Evolutionary conservation across 2,888 invertebrate genomes (phyloP).

Genomic region (Agrilus mali): DNA sequence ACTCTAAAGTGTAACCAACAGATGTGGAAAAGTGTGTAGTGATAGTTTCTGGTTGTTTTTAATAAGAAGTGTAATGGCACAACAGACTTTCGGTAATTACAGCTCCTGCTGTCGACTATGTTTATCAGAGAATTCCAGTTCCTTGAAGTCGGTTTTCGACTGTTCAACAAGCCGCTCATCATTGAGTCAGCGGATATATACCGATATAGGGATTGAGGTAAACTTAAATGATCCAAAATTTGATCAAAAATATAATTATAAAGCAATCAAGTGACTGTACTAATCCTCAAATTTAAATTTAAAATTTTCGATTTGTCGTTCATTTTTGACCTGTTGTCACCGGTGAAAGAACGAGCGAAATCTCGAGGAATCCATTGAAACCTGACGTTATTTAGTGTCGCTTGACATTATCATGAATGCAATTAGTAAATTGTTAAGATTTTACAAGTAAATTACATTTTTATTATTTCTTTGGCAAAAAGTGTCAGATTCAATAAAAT

Average conservation of each 20-base stretch:
- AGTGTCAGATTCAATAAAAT: no score
- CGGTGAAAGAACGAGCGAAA: no score
- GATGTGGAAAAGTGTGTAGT: no score
- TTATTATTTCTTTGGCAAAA: no score
- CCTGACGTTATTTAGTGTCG: constrained; percentile 6
- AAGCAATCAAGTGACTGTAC: no score
- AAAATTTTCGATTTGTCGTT: not conserved
- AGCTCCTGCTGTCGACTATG: constrained; percentile 32
- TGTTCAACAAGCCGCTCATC: constrained; percentile 25
- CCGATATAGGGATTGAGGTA: constrained; percentile 55
- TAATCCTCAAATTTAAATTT: not conserved
- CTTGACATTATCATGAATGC: not conserved
- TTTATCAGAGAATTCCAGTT: constrained; percentile 26
- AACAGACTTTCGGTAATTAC: constrained; percentile 19
- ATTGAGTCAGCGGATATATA: constrained; percentile 50
- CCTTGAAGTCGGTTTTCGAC: constrained; percentile 27
- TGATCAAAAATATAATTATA: not conserved
- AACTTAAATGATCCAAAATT: constrained; percentile 16
- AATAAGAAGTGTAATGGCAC: constrained; percentile 9
- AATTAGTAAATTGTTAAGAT: no score
- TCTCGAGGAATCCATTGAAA: constrained; percentile 3
- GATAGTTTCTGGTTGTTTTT: no score
- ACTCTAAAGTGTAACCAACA: no score
- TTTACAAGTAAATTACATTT: no score
- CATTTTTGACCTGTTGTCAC: no score